Evolutionary conservation across 2,888 invertebrate species (phyloP).

Genomic region (Meloe dianella): DNA sequence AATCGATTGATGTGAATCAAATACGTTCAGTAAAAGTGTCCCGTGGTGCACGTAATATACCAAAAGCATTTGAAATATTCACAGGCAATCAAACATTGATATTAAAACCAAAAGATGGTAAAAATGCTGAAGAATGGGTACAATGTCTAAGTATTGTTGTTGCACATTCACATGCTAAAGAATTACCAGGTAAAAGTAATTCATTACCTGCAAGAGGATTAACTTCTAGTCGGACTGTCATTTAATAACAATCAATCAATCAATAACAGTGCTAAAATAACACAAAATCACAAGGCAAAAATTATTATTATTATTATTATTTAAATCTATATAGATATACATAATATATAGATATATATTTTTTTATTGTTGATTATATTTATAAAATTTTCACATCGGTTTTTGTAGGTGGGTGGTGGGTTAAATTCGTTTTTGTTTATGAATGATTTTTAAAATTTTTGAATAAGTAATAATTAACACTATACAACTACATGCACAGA

Average conservation of each 20-base stretch:
- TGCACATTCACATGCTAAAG: slow-evolving; percentile 79
- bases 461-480: too few relatives aligned
- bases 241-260: slow-evolving; percentile 38
- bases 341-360: not conserved
- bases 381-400: not conserved
- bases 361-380: slow-evolving; percentile 2
- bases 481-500: too few relatives aligned
- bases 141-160: slow-evolving; percentile 93
- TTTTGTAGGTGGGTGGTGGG: not conserved
- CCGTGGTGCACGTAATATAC: slow-evolving; percentile 87
- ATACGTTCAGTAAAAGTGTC: slow-evolving; percentile 95
- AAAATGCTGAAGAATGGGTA: slow-evolving; percentile 95
- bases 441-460: slow-evolving; percentile 8
- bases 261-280: slow-evolving; percentile 1
- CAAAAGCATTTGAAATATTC: slow-evolving; percentile 96
- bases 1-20: slow-evolving; percentile 89
- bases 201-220: slow-evolving; percentile 60
- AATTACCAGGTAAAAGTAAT: slow-evolving; percentile 61
- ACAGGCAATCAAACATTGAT: slow-evolving; percentile 91
- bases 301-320: not conserved
- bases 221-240: slow-evolving; percentile 57
- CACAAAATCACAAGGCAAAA: not conserved
- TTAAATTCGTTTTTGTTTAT: not conserved
- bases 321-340: not conserved
- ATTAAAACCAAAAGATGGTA: slow-evolving; percentile 92